Evolutionary conservation across 2,797 vertebrate species (phyloP).

Genomic region (Myiothlypis coronata): DNA sequence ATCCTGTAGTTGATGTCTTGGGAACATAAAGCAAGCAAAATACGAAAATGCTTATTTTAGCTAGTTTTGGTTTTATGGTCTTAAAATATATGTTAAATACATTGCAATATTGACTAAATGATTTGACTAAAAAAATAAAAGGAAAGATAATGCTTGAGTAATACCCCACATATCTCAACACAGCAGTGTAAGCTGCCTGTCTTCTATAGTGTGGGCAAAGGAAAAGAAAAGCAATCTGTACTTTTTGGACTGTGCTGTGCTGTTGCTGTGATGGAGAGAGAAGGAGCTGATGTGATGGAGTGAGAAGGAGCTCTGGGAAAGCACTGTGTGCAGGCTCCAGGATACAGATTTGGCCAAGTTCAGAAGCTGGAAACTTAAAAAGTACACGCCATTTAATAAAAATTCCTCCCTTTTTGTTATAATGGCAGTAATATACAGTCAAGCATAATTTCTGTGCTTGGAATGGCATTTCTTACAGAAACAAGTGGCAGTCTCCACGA

Average conservation of each 20-base stretch:
- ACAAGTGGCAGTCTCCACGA: neutral
- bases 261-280: neutral
- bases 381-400: neutral
- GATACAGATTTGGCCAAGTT: neutral
- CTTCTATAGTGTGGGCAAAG: neutral
- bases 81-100: neutral
- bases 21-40: neutral
- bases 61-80: neutral
- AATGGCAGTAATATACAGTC: neutral
- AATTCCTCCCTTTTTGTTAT: neutral
- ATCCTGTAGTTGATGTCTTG: neutral
- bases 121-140: neutral
- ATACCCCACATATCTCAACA: neutral
- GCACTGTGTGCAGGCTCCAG: accelerated
- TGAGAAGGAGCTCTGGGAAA: neutral
- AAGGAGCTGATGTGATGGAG: neutral
- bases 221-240: neutral
- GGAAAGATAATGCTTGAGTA: neutral
- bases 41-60: neutral
- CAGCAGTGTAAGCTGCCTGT: neutral
- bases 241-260: neutral
- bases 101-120: neutral
- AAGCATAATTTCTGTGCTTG: neutral
- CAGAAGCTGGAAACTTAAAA: neutral
- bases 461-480: neutral